Base-by-base conservation (phyloP, 2,113 vertebrate species). In the Chaetops frenatus region DNA sequence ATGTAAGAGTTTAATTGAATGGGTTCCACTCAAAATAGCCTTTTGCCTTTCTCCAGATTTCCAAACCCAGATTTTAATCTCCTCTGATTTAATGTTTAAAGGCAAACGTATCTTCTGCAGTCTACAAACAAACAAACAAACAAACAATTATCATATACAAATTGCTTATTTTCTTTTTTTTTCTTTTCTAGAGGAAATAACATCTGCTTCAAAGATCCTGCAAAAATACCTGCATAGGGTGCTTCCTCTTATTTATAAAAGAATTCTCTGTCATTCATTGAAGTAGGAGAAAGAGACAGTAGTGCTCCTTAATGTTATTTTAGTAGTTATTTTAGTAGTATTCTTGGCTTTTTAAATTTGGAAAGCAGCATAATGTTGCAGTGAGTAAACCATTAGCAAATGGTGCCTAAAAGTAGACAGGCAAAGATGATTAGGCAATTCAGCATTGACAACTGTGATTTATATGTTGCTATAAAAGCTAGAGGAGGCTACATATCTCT, bases 191-290 rank as follows among this genome's bases (percentile, higher is more conserved):
- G 19, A 54, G 23, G 21, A 53, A 28, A 38, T 29, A 80, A 82
- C 18, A 85, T 24, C 80, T 94, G 25, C n/a, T 94, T 36, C 21
- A 73, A 78, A 74, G 44, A 73, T 64, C 44, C 47, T 90, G 28
- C 24, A 88, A 76, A 95, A 86, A 82, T 57, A 87, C 27, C 70
- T 95, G 82, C 44, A 61, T 38, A 85, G 36, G 33, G 11, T 86
- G 28, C 91, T 95, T 71, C 51, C 31, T 95, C 28, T 66, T 91
- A 89, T 71, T 90, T 84, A 56, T 85, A 50, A 91, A 94, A 78
- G 11, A 78, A 79, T 70, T 79, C 38, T 78, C 47, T 74, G 62
- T 54, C 73, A 85, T 48, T 93, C 50, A 74, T 15, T 29, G 27
- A 72, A 84, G 50, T 35, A 62, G 28, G 9, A 97, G 11, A 78